A percentile compares a stretch with the other conserved stretches of the same genome.
Conservation (phyloP, 2,113 vertebrate species). For the Indicator maculatus region DNA sequence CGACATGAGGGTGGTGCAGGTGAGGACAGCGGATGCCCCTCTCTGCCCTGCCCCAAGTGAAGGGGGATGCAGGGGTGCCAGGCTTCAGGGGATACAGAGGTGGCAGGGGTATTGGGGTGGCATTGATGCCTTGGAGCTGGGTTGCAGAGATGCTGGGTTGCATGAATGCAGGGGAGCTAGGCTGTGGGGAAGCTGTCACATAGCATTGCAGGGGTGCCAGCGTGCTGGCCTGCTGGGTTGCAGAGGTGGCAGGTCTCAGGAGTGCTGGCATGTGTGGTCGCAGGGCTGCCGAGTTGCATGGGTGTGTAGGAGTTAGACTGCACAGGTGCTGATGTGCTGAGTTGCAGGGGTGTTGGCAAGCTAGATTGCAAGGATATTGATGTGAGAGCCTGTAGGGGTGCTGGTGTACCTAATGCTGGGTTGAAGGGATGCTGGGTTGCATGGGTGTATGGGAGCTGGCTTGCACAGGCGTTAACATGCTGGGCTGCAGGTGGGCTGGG, state of each 20-base stretch:
- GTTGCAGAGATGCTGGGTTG: background rate
- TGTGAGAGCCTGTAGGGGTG: too few species aligned
- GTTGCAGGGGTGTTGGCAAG: too few species aligned
- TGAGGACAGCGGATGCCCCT: constrained; percentile 35
- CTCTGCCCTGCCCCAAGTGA: background rate
- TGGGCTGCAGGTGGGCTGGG: too few species aligned
- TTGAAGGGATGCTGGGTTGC: too few species aligned
- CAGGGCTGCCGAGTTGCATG: background rate
- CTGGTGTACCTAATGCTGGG: too few species aligned
- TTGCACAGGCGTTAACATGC: too few species aligned
- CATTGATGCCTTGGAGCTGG: background rate
- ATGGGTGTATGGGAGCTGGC: too few species aligned
- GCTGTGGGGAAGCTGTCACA: too few species aligned
- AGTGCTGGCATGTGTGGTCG: background rate
- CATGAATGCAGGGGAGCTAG: background rate
- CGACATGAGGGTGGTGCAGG: constrained; percentile 99
- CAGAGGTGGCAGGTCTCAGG: background rate
- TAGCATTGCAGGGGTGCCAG: background rate
- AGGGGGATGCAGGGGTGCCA: background rate
- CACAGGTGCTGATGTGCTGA: too few species aligned
- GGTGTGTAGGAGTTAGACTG: too few species aligned
- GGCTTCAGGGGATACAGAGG: background rate
- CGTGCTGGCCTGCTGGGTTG: background rate
- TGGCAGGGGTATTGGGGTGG: background rate
- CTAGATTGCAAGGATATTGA: too few species aligned